phyloP scores from a whole-genome alignment of 1,140 invertebrate genomes.

The Drosophila bocki region DNA sequence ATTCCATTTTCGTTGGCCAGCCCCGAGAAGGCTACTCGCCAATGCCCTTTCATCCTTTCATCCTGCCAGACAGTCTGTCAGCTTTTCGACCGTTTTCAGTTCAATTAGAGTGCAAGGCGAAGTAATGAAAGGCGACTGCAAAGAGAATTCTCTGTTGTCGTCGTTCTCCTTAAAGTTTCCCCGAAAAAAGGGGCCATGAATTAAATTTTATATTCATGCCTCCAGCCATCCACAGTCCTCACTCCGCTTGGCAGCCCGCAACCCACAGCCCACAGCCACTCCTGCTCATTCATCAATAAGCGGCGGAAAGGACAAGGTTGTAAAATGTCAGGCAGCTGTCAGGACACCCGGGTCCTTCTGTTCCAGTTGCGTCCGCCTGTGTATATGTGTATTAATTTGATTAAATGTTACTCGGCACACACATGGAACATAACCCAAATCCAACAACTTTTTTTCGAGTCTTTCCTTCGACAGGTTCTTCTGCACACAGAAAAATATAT shows the following conservation, averaged over 20 bases:
- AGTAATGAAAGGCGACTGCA: slow-evolving; percentile 44
- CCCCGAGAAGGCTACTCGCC: slow-evolving; percentile 22
- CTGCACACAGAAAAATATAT: slow-evolving; percentile 4
- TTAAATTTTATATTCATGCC: slow-evolving; percentile 56
- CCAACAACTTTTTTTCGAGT: slow-evolving; percentile 34
- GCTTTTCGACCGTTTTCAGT: slow-evolving; percentile 49
- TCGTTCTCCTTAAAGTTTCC: slow-evolving; percentile 24
- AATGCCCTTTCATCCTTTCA: slow-evolving; percentile 52
- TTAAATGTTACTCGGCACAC: slow-evolving; percentile 70
- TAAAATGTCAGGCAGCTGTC: slow-evolving; percentile 67
- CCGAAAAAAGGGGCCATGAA: slow-evolving; percentile 40
- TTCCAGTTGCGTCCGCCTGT: slow-evolving; percentile 27
- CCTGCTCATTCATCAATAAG: slow-evolving; percentile 64
- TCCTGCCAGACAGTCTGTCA: slow-evolving; percentile 24
- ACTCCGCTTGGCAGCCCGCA: slow-evolving; percentile 8
- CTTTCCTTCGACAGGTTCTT: slow-evolving; percentile 6
- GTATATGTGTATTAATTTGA: slow-evolving; percentile 66
- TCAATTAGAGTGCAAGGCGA: slow-evolving; percentile 56
- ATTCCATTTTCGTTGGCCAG: slow-evolving; percentile 39
- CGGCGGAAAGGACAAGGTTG: slow-evolving; percentile 47
- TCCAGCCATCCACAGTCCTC: slow-evolving; percentile 14
- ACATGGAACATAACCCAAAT: slow-evolving; percentile 61
- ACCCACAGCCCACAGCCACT: slow-evolving; percentile 9
- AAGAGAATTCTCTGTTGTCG: background rate
- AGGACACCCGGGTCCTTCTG: slow-evolving; percentile 36